These are phyloP conservation scores for Hemichromis elongatus DNA, from an alignment of 2,113 vertebrate genomes.

Conservation along the genomic window DNA sequence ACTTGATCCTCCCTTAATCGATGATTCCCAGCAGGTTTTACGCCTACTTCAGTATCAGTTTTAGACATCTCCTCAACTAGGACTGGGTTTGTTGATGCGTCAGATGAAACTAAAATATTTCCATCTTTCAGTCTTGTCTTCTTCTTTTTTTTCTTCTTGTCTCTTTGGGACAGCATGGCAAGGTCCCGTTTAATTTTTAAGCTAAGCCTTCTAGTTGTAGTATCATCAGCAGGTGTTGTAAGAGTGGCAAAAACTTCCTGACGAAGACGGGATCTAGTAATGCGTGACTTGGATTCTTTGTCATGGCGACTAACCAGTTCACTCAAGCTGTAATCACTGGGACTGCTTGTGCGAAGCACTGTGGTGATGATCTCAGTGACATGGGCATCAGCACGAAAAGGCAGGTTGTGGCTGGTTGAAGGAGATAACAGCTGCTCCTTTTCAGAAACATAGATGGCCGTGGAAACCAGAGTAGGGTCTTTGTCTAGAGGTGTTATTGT, in stretches of 20 bases:
- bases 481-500: slow-evolving; percentile 82
- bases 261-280: slow-evolving; percentile 84
- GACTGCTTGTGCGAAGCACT: slow-evolving; percentile 78
- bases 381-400: slow-evolving; percentile 75
- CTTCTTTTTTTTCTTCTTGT: too few relatives aligned
- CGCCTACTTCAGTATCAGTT: not conserved
- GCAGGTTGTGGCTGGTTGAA: slow-evolving; percentile 67
- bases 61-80: slow-evolving; percentile 6
- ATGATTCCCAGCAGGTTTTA: not conserved
- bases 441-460: slow-evolving; percentile 55
- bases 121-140: slow-evolving; percentile 59
- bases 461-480: slow-evolving; percentile 57
- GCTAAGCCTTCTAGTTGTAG: slow-evolving; percentile 77
- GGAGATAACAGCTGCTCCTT: slow-evolving; percentile 57
- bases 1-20: not conserved
- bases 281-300: slow-evolving; percentile 82
- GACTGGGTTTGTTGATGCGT: slow-evolving; percentile 30
- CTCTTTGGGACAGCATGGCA: slow-evolving; percentile 70
- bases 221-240: slow-evolving; percentile 75
- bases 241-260: slow-evolving; percentile 81
- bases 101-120: slow-evolving; percentile 32
- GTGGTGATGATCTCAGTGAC: slow-evolving; percentile 88
- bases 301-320: slow-evolving; percentile 83
- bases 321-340: slow-evolving; percentile 87
- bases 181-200: slow-evolving; percentile 87